Evolutionary conservation across 2,113 vertebrate genomes (phyloP), one percentile per base, ranked within the genome.

Genomic region (Pampusana beccarii): DNA sequence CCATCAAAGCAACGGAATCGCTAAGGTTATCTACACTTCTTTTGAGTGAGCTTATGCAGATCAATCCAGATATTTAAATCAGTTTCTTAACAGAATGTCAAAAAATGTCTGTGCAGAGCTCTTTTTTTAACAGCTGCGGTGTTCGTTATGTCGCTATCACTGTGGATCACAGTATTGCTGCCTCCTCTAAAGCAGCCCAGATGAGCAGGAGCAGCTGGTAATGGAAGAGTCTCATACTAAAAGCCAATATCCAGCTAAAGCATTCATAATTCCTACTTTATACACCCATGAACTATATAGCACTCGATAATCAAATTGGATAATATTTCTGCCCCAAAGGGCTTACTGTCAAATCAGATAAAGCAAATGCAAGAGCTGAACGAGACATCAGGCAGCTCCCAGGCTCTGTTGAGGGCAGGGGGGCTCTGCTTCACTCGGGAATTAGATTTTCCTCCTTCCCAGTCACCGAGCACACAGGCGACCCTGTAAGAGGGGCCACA

Each of bases 161-260:
- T 70, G 54, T 77, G 54, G 71, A 91, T 88, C 90, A 88, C 58
- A 94, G 62, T 24, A 58, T 48, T 51, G 70, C 21, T 3, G 51
- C 54, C 74, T 85, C 62, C 40, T 92, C 51, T 10, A 19, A 72
- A 74, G 67, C 8, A 0, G 9, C 53, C 81, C 93, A 95, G 92
- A 88, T 94, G 92, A 96, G 79, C 14, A 85, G 64, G 48, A 95
- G 81, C 95, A 95, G 93, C 92, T 93, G 93, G 92, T 56, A 53
- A 54, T 19, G 2, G 67, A 33, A 62, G 17, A 54, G 44, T 62
- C 74, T 80, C 40, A 31, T 38, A n/a, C 85, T 74, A 84, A 91
- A 92, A 93, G 48, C 86, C 91, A 94, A 84, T 56, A 93, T 34
- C 69, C 85, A 94, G 80, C 90, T n/a, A 58, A 36, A 83, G 46